Evolutionary conservation across 2,888 invertebrate genomes (phyloP), one percentile per base, ranked within the genome.

Genomic region (Eristalis pertinax): DNA sequence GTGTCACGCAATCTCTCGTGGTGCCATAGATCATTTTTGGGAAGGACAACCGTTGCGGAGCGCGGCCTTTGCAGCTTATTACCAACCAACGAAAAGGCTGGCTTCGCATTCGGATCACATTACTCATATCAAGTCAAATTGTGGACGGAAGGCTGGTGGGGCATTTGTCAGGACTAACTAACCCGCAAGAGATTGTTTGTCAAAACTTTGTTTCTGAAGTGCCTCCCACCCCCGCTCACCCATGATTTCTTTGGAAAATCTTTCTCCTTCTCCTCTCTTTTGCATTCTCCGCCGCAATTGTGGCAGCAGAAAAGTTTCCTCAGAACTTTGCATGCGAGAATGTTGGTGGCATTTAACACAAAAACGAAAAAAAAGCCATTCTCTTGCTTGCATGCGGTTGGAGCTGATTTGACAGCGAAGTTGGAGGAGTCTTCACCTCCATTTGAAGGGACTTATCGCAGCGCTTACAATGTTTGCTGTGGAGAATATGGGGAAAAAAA

Each of bases 1-100:
- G 76, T 87, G 84, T 87, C 87, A 87, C 87, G 87, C 87, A 84
- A 87, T 79, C 87, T 65, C 84, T 29, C 72, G 63, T 86, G 78
- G 83, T 78, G 60, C 68, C 79, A 68, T 87, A 73, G 87, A 84
- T 87, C 86, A 86, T 87, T 84, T 72, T 15, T 58, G 63, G 35
- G 65, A 83, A 83, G 83, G 64, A 82, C 72, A 68, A 38, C 76
- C 24, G n/a, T 60, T 26, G 38, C 19, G 69, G 10, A 1, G 10
- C 38, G 43, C 56, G 68, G 64, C 64, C 50, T 72, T 43, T 76
- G 50, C 80, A 72, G 69, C 76, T 77, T 73, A 69, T 73, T 85
- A 77, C 76, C 81, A 4, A 11, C 58, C 22, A 4, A 11, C 3
- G 11, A 5, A 29, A 29, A 5, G n/a, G 50, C 43, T 62, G n/a